Base-by-base conservation (phyloP, 1,140 invertebrate species). In the Aethina tumida region DNA sequence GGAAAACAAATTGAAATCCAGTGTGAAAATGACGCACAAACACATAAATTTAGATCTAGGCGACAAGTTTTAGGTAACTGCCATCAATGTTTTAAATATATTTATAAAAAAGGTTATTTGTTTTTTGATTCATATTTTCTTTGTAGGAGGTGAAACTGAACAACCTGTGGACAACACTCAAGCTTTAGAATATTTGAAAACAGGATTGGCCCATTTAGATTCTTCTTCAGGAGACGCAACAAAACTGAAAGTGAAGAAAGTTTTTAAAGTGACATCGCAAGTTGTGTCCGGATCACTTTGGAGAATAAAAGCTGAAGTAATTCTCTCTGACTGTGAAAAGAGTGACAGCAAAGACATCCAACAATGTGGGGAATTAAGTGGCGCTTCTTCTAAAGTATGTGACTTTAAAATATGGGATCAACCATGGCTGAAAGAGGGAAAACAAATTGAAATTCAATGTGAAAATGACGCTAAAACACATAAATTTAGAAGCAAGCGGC, bases 1-100 rank as follows among this genome's bases (percentile, higher is more conserved):
- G 67, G 64, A 1, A 60, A 40, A 26, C 38, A 69, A 22, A 67
- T 73, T 12, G 64, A 62, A 5, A 62, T 74, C 0, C 54, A 56
- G 5, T 75, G 73, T 36, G 46, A 64, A 32, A 59, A 65, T 20
- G 45, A 40, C 4, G 26, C 37, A 3, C 39, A 30, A 29, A 21
- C 20, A 7, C 39, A 39, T 31, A 32, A 14, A 2, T 35, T 42
- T 25, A 35, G 28, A 16, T 35, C 39, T 18, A 50, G 41, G 4
- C 32, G 35, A 30, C 39, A n/a, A n/a, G n/a, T n/a, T n/a, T n/a
- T n/a, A n/a, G n/a, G n/a, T n/a, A n/a, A n/a, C n/a, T n/a, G n/a
- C n/a, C n/a, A n/a, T n/a, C n/a, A n/a, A n/a, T n/a, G n/a, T n/a
- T n/a, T n/a, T n/a, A n/a, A n/a, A n/a, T n/a, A n/a, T n/a, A n/a